Evolutionary conservation across 2,888 invertebrate species (phyloP).

Genomic region (Caenorhabditis doughertyi): DNA sequence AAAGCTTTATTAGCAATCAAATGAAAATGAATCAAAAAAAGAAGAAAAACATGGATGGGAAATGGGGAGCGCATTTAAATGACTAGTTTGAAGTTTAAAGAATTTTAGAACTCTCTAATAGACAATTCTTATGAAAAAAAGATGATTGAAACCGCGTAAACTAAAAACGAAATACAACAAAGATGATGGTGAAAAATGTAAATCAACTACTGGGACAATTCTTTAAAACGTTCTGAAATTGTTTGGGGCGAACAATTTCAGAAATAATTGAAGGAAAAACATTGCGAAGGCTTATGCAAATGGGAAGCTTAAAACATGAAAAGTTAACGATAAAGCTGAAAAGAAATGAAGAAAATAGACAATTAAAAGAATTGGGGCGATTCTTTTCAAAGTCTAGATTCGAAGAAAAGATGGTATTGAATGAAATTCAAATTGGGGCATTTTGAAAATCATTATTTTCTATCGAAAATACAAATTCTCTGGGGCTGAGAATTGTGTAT

Average conservation of each 20-base stretch:
- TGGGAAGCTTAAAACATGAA: conserved; percentile 60
- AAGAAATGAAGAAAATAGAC: conserved; percentile 7
- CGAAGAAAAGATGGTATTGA: neutral
- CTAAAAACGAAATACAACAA: conserved; percentile 52
- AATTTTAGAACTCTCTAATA: conserved; percentile 8
- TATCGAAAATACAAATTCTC: neutral
- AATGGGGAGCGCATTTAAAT: conserved; percentile 35
- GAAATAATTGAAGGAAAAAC: neutral
- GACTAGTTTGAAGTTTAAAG: conserved; percentile 43
- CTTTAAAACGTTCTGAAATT: conserved; percentile 4
- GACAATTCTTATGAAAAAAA: neutral
- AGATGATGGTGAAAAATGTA: neutral
- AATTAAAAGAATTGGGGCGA: conserved; percentile 44
- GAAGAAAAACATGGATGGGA: conserved; percentile 5
- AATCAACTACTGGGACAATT: neutral
- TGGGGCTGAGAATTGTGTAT: conserved; percentile 32
- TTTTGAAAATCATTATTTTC: conserved; percentile 14
- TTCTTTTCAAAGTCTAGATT: neutral
- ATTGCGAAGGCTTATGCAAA: neutral
- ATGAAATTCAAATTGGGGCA: conserved; percentile 42
- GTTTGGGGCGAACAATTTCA: no score
- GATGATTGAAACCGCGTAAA: conserved; percentile 46
- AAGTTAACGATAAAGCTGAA: conserved; percentile 49
- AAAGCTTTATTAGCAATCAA: conserved; percentile 56
- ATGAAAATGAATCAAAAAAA: conserved; percentile 11